These are phyloP conservation scores for Peromyscus nudipes DNA, from an alignment of 2,797 vertebrate genomes.

Conservation along the genomic window DNA sequence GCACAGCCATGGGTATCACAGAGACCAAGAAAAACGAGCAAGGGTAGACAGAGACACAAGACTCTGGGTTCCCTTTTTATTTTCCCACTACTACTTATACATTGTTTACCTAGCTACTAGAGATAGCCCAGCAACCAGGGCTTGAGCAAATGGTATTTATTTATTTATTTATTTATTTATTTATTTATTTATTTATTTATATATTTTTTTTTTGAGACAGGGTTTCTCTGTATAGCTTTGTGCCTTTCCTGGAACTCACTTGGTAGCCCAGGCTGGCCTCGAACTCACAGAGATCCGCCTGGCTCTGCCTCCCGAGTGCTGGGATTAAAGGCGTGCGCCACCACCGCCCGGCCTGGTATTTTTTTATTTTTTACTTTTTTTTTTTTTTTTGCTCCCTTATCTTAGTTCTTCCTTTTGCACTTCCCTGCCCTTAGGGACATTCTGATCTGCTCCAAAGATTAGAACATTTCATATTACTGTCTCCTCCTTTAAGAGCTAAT, in stretches of 20 bases:
- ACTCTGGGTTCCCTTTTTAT: background rate
- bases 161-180: no score
- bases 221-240: no score
- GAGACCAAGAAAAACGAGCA: background rate
- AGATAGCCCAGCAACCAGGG: background rate
- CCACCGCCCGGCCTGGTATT: no score
- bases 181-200: no score
- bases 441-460: background rate
- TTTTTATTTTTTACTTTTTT: no score
- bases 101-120: background rate
- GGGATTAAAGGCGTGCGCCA: no score
- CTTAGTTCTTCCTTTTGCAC: background rate
- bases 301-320: no score
- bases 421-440: background rate
- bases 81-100: background rate
- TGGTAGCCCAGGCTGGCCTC: no score
- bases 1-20: background rate
- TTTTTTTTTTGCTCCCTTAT: background rate
- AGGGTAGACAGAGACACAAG: background rate
- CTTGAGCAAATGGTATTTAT: background rate
- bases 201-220: no score
- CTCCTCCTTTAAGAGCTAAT: background rate
- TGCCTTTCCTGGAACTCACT: no score
- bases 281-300: no score
- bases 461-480: background rate